These are phyloP conservation scores for Apomyelois bistriatella DNA, from an alignment of 2,888 invertebrate genomes.

Conservation along the genomic window DNA sequence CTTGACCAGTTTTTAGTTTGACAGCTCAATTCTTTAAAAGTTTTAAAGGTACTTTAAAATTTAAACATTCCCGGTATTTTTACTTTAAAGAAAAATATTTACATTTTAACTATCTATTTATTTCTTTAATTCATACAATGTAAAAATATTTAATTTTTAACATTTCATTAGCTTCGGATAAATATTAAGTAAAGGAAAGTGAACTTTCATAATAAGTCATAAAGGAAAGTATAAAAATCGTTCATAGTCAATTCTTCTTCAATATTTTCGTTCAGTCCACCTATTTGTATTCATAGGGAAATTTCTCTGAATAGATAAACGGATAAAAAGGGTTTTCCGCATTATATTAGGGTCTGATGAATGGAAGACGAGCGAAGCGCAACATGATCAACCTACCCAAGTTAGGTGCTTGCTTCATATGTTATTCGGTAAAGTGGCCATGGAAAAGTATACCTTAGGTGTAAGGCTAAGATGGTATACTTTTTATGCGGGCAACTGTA, in stretches of 20 bases:
- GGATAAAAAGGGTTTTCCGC: conserved; percentile 52
- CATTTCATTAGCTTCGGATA: background rate
- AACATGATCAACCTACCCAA: conserved; percentile 13
- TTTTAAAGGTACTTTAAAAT: too few relatives aligned
- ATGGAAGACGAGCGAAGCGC: conserved; percentile 37
- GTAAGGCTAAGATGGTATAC: too few relatives aligned
- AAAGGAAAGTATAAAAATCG: conserved; percentile 38
- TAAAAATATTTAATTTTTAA: background rate
- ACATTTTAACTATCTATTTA: too few relatives aligned
- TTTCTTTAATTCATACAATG: too few relatives aligned
- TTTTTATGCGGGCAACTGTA: too few relatives aligned
- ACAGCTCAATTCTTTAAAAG: too few relatives aligned
- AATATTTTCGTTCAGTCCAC: conserved; percentile 54
- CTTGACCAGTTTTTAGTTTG: too few relatives aligned
- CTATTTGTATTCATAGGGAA: conserved; percentile 64
- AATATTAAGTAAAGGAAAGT: background rate
- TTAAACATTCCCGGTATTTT: too few relatives aligned
- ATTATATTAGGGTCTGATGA: conserved; percentile 50
- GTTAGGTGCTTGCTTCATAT: background rate
- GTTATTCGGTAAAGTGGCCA: background rate
- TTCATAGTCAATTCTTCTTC: conserved; percentile 52
- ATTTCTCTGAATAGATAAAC: conserved; percentile 61
- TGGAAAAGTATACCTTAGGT: too few relatives aligned
- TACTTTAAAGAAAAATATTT: too few relatives aligned
- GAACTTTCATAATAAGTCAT: conserved; percentile 21